Conservation (phyloP, 2,888 invertebrate species). For the Hipparchia semele region DNA sequence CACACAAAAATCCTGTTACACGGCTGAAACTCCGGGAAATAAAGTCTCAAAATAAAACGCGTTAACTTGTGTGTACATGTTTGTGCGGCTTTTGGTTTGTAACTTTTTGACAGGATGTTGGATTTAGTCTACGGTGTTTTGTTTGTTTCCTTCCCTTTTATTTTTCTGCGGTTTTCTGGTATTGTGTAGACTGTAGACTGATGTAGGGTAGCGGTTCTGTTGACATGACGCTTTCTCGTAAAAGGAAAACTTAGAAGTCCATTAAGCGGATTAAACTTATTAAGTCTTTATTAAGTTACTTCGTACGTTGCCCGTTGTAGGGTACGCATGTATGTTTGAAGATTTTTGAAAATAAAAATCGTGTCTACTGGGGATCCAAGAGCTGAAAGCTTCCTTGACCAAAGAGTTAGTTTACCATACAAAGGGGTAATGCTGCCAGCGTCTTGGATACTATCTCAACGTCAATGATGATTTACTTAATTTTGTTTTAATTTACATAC, state of each 20-base stretch:
- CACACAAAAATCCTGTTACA: conserved; percentile 23
- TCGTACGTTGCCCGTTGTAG: too few species aligned
- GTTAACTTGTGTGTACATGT: conserved; percentile 34
- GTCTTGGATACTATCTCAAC: too few species aligned
- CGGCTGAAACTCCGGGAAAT: conserved; percentile 24
- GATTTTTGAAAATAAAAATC: too few species aligned
- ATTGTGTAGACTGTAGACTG: not conserved
- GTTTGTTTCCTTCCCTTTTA: conserved; percentile 31
- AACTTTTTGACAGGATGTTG: conserved; percentile 41
- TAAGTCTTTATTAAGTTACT: not conserved
- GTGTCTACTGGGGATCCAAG: too few species aligned
- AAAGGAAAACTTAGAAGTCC: not conserved
- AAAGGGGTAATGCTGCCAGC: too few species aligned
- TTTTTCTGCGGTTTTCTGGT: conserved; percentile 29
- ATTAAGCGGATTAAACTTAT: not conserved
- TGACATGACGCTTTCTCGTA: not conserved
- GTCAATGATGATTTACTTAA: too few species aligned
- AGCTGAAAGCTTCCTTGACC: too few species aligned
- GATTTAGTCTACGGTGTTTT: conserved; percentile 27
- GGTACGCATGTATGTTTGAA: too few species aligned
- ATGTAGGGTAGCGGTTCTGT: not conserved
- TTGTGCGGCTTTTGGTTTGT: conserved; percentile 38
- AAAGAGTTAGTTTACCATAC: too few species aligned
- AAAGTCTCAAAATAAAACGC: conserved; percentile 34
- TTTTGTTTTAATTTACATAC: too few species aligned